Evolutionary conservation across 2,113 vertebrate genomes (phyloP).

Genomic region (Stigmatopora argus): DNA sequence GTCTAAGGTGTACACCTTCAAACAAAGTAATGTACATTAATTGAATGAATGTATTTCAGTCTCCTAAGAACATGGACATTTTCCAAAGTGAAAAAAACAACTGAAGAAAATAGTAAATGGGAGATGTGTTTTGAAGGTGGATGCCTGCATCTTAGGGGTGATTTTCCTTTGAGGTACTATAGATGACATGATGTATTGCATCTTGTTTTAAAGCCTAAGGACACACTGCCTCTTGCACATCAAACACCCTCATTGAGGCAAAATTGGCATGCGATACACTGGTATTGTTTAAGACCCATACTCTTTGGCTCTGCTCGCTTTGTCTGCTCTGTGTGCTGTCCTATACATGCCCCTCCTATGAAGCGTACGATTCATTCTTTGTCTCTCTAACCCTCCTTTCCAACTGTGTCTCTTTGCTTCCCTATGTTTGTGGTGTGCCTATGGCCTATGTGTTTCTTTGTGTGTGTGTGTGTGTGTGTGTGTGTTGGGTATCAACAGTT

Average conservation of each 20-base stretch:
- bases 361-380: slow-evolving; percentile 33
- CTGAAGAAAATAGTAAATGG: slow-evolving; percentile 25
- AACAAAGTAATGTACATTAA: slow-evolving; percentile 50
- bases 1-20: slow-evolving; percentile 30
- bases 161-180: slow-evolving; percentile 48
- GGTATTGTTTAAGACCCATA: slow-evolving; percentile 25
- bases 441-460: slow-evolving; percentile 21
- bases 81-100: slow-evolving; percentile 29
- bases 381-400: slow-evolving; percentile 51
- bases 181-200: slow-evolving; percentile 36
- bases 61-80: slow-evolving; percentile 46
- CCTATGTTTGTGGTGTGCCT: slow-evolving; percentile 32
- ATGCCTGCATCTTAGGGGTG: slow-evolving; percentile 35
- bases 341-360: slow-evolving; percentile 20
- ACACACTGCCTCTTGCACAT: slow-evolving; percentile 52
- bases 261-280: slow-evolving; percentile 30
- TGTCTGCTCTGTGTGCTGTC: slow-evolving; percentile 30
- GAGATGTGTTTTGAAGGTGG: slow-evolving; percentile 42
- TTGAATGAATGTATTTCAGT: slow-evolving; percentile 30
- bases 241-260: slow-evolving; percentile 41
- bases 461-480: slow-evolving; percentile 38
- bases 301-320: slow-evolving; percentile 20
- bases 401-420: slow-evolving; percentile 45
- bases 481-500: slow-evolving; percentile 59
- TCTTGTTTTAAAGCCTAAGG: slow-evolving; percentile 56